Base-by-base conservation (phyloP, 2,113 vertebrate genomes). In the Melanerpes formicivorus region DNA sequence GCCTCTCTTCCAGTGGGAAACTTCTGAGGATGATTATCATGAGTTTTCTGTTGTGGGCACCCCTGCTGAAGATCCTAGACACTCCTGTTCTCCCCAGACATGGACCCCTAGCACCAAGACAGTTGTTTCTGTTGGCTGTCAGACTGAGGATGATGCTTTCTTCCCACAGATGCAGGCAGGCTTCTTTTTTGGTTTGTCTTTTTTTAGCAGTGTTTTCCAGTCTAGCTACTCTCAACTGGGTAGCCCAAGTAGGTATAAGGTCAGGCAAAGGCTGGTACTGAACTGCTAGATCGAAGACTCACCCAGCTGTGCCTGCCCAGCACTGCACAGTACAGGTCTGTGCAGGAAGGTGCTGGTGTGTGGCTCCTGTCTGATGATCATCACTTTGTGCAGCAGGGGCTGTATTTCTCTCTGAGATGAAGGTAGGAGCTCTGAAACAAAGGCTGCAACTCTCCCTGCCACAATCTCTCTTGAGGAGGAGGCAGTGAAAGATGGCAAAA, bases 41-140 rank as follows among this genome's bases (percentile, higher is more conserved):
- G 96, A 96, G 40, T 95, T 97, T 37, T 94, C 94, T 80, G 81
- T 81, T 27, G 60, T 74, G 58, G 87, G 37, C 72, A 92, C 76
- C n/a, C 30, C 84, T 46, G 50, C 81, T 37, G 94, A 96, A 90
- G 92, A 72, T 46, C 55, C 56, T 42, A 75, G 70, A 72, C 79
- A 29, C 29, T 90, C 50, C 27, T 79, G n/a, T 70, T 90, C 83
- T 96, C 59, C 67, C 66, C 78, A 78, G 88, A 46, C 92, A 70
- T 74, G 92, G 78, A 74, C 56, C 62, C 56, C 34, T 72, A 58
- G 88, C n/a, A 94, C 98, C 86, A 98, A 97, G 95, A 84, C 96
- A 42, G 87, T 98, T 96, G 97, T 98, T 92, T 99, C 99, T 54
- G 97, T 99, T 95, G 98, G 98, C 95, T 99, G 99, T 95, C 99